Evolutionary conservation across 2,797 vertebrate species (phyloP).

Genomic region (Neosalanx taihuensis): DNA sequence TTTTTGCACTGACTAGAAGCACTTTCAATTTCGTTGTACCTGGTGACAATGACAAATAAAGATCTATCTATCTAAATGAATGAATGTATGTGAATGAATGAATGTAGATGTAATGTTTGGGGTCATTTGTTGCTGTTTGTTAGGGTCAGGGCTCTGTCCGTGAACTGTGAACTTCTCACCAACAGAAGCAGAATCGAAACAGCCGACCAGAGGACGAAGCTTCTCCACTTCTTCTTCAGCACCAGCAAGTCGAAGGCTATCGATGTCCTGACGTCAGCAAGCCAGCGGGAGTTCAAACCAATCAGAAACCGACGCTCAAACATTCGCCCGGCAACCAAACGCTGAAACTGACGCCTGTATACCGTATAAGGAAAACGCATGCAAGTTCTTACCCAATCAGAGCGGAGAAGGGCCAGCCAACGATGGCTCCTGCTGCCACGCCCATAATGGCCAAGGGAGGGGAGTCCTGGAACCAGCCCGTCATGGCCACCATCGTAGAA

Average conservation of each 20-base stretch:
- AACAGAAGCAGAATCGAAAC: conserved; percentile 84
- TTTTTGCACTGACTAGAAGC: no score
- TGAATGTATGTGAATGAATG: no score
- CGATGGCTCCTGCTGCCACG: conserved; percentile 85
- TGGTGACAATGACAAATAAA: no score
- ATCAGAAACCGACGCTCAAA: neutral
- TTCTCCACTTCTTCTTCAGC: conserved; percentile 85
- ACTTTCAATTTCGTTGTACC: no score
- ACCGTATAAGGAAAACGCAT: neutral
- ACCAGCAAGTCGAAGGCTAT: conserved; percentile 92
- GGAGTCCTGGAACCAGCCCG: conserved; percentile 95
- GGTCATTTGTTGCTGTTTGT: no score
- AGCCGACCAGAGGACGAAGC: conserved; percentile 84
- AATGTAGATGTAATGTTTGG: no score
- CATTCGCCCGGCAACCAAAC: neutral
- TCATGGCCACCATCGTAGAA: conserved; percentile 90
- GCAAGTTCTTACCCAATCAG: conserved; percentile 82
- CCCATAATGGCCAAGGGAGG: conserved; percentile 84
- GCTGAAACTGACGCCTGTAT: neutral
- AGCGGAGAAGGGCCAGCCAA: conserved; percentile 95
- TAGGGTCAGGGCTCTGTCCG: no score
- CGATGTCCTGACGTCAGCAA: conserved; percentile 75
- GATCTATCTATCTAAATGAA: no score
- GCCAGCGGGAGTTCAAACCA: conserved; percentile 3
- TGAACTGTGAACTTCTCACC: conserved; percentile 65